A percentile compares a stretch with the other conserved stretches of the same genome.
These are phyloP conservation scores for Drosophila elegans DNA, from an alignment of 1,140 invertebrate species.

Conservation along the genomic window DNA sequence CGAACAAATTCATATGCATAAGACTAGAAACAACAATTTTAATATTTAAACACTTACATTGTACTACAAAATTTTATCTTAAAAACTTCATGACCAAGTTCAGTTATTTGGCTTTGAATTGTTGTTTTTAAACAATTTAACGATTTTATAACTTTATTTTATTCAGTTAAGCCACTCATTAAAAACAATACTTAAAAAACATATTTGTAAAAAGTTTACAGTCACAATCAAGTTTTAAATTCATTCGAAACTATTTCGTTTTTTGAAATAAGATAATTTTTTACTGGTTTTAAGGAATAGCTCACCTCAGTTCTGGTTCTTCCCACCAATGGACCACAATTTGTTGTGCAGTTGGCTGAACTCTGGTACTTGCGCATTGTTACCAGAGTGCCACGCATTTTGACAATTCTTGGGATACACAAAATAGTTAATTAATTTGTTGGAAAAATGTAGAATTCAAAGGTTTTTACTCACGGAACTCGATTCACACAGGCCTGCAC, in stretches of 20 bases:
- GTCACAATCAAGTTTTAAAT: no score
- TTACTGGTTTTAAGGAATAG: not conserved
- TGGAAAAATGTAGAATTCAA: not conserved
- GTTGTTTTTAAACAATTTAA: not conserved
- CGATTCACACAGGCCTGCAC: constrained; percentile 60
- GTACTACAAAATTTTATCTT: no score
- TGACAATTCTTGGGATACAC: constrained; percentile 39
- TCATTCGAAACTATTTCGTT: no score
- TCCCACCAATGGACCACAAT: constrained; percentile 64
- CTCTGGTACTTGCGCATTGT: constrained; percentile 72
- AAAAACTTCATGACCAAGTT: no score
- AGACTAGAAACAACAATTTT: no score
- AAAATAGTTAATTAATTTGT: not conserved
- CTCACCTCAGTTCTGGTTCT: constrained; percentile 61
- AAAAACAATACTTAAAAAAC: no score
- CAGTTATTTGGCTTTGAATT: no score
- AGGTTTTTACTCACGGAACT: constrained; percentile 60
- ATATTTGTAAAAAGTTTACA: no score
- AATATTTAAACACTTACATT: no score
- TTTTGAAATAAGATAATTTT: no score
- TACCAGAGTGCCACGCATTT: constrained; percentile 62
- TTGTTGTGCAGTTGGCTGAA: constrained; percentile 51
- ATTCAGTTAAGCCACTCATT: no score
- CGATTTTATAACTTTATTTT: not conserved
- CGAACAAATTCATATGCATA: not conserved